Evolutionary conservation across 2,797 vertebrate genomes (phyloP).

Genomic region (Hippoglossus hippoglossus): DNA sequence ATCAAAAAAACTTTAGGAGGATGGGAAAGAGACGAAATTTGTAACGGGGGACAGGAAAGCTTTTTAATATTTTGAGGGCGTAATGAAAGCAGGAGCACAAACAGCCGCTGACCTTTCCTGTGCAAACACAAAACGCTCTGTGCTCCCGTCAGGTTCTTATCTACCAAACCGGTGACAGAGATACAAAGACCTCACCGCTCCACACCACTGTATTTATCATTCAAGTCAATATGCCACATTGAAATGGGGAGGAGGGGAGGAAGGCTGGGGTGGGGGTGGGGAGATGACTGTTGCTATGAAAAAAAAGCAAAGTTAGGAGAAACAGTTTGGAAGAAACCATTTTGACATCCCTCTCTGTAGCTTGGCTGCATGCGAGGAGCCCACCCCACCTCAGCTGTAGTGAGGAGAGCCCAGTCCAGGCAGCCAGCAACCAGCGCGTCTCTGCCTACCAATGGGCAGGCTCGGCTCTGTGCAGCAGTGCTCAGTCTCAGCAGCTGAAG

Average conservation of each 20-base stretch:
- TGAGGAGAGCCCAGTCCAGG: conserved; percentile 82
- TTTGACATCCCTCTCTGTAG: conserved; percentile 68
- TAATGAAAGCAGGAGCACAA: neutral
- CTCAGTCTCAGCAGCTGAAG: conserved; percentile 79
- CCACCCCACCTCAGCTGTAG: conserved; percentile 77
- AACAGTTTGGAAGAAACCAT: conserved; percentile 85
- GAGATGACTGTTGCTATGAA: conserved; percentile 72
- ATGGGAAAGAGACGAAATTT: neutral
- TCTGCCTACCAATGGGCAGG: conserved; percentile 83
- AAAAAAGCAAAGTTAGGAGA: conserved; percentile 71
- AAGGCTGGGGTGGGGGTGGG: neutral
- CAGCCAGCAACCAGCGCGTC: conserved; percentile 84
- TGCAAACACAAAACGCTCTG: neutral
- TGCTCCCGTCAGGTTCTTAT: conserved; percentile 4
- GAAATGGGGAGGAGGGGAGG: neutral
- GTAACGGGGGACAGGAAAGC: too few relatives aligned
- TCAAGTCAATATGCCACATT: conserved; percentile 48
- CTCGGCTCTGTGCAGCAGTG: conserved; percentile 77
- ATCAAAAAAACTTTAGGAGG: conserved; percentile 48
- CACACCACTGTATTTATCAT: conserved; percentile 39
- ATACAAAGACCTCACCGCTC: neutral
- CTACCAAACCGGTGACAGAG: neutral
- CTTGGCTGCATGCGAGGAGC: conserved; percentile 63
- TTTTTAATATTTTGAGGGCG: too few relatives aligned
- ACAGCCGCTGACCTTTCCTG: conserved; percentile 19